phyloP scores from a whole-genome alignment of 2,797 vertebrate genomes.

The Pseudomugil gertrudae region DNA sequence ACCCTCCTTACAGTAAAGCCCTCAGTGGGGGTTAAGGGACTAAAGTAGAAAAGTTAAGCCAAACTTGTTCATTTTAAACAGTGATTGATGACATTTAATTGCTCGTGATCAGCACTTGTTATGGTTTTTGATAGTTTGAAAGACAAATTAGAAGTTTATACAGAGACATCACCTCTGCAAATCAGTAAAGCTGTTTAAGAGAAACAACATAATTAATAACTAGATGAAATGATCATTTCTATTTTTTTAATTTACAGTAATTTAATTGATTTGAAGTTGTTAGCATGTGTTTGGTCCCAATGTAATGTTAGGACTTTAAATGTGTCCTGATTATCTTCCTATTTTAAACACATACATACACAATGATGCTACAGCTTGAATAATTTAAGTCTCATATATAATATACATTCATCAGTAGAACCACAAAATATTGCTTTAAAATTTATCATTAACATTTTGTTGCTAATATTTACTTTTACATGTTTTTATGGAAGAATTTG shows the following conservation, averaged over 20 bases:
- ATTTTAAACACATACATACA: background rate
- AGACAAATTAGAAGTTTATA: background rate
- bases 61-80: slow-evolving; percentile 3
- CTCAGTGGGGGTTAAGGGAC: slow-evolving; percentile 10
- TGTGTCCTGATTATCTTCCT: background rate
- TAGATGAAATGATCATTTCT: background rate
- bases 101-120: background rate
- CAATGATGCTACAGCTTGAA: background rate
- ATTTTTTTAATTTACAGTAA: background rate
- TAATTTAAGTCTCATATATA: background rate
- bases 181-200: too few relatives aligned
- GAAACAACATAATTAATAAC: background rate
- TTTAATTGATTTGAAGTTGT: background rate
- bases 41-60: background rate
- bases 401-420: background rate
- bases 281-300: background rate
- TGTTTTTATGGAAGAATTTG: background rate
- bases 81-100: background rate
- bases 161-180: too few relatives aligned
- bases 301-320: background rate
- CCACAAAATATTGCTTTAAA: background rate
- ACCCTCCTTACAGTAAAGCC: slow-evolving; percentile 43
- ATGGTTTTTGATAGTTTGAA: background rate
- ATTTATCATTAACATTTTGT: background rate
- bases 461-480: background rate